These are phyloP conservation scores for Marmota flaviventris DNA, from an alignment of 2,113 vertebrate genomes.

Conservation along the genomic window DNA sequence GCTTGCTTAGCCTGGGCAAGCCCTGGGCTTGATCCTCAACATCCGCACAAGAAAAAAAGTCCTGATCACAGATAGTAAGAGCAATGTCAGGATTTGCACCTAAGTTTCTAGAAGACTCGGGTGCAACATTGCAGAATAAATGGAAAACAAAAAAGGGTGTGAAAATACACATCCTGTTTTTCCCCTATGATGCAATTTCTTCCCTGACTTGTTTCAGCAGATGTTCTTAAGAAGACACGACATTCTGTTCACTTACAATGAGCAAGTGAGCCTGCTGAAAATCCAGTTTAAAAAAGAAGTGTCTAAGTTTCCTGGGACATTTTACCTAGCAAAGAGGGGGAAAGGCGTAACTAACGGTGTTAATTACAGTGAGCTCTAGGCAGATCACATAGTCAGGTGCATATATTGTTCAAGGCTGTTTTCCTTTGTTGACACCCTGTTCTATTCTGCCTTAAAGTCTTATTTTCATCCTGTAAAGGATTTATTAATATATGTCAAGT, in stretches of 20 bases:
- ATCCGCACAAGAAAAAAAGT: neutral
- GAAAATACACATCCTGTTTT: neutral
- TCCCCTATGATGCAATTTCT: neutral
- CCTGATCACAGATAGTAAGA: neutral
- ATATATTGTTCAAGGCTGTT: neutral
- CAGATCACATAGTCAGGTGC: neutral
- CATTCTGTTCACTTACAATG: neutral
- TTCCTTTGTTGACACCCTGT: neutral
- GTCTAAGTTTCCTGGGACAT: neutral
- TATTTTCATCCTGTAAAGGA: constrained; percentile 49
- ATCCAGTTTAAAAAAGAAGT: neutral
- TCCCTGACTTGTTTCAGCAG: neutral
- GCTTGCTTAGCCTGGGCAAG: neutral
- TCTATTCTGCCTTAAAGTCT: neutral
- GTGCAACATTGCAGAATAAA: neutral
- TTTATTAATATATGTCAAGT: constrained; percentile 15
- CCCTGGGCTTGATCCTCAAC: neutral
- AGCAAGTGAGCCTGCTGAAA: neutral
- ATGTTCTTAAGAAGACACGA: neutral
- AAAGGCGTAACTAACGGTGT: neutral
- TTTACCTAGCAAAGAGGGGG: neutral
- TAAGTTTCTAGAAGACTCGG: neutral
- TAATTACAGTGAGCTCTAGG: neutral
- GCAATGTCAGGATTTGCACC: neutral
- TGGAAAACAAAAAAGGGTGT: neutral